Evolutionary conservation across 2,113 vertebrate species (phyloP).

Genomic region (Sitta europaea): DNA sequence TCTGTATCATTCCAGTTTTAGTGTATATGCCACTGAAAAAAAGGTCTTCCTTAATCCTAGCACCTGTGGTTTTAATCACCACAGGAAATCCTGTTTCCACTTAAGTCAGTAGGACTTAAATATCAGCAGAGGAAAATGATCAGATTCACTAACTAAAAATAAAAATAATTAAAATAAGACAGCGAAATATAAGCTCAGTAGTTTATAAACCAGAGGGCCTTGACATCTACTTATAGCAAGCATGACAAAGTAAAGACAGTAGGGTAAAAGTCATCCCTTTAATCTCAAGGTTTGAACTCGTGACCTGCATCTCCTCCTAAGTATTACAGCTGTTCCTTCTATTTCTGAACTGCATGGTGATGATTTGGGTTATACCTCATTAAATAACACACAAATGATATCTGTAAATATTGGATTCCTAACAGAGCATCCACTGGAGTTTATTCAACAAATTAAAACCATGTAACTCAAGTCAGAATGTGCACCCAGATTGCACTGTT

Average conservation of each 20-base stretch:
- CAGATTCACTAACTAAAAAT: conserved; percentile 26
- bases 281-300: conserved; percentile 23
- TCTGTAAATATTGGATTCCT: not conserved
- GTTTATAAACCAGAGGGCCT: not conserved
- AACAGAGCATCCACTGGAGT: not conserved
- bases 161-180: not conserved
- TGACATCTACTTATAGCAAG: conserved; percentile 5
- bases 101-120: conserved; percentile 18
- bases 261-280: conserved; percentile 36
- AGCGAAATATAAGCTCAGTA: not conserved
- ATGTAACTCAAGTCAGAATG: not conserved
- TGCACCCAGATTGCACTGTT: not conserved
- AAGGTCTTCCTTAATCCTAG: conserved; percentile 27
- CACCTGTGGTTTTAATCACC: conserved; percentile 62
- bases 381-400: not conserved
- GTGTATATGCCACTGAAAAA: not conserved
- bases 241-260: conserved; percentile 17
- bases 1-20: not conserved
- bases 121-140: conserved; percentile 21
- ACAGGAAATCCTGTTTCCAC: conserved; percentile 57
- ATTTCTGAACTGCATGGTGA: conserved; percentile 5
- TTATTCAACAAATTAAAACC: not conserved
- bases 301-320: conserved; percentile 11
- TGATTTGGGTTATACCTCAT: not conserved
- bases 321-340: conserved; percentile 11